Evolutionary conservation across 2,113 vertebrate species (phyloP).

Genomic region (Sorex fumeus): DNA sequence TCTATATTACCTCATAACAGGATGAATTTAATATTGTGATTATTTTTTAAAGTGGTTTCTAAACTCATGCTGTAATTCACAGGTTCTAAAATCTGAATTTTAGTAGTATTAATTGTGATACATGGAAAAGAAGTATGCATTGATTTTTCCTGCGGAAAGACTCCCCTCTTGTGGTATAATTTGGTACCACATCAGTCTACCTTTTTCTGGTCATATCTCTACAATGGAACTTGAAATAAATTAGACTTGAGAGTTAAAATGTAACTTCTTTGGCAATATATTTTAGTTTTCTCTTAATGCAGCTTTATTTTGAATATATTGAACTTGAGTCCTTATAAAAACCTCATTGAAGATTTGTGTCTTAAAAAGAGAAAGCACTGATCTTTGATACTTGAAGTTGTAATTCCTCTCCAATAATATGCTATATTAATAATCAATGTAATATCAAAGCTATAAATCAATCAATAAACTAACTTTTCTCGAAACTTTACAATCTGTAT

Average conservation of each 20-base stretch:
- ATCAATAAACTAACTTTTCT: background rate
- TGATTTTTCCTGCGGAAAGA: constrained; percentile 57
- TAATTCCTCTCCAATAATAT: background rate
- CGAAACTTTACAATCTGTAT: background rate
- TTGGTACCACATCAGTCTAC: background rate
- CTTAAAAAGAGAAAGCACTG: background rate
- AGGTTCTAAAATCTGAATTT: constrained; percentile 8
- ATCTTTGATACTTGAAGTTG: background rate
- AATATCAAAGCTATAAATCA: background rate
- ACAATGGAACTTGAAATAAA: background rate
- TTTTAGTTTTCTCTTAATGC: background rate
- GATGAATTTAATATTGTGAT: constrained; percentile 29
- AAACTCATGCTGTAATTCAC: constrained; percentile 13
- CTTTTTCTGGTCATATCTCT: background rate
- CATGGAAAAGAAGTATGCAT: background rate
- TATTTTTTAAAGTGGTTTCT: background rate
- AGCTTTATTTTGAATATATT: background rate
- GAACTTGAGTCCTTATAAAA: background rate
- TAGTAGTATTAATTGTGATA: background rate
- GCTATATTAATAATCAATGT: background rate
- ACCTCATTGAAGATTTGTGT: background rate
- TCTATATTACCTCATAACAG: background rate
- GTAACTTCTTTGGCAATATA: background rate
- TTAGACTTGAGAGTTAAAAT: background rate
- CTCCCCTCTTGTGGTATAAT: constrained; percentile 69